Base-by-base conservation (phyloP, 1,140 invertebrate genomes). In the Aphidius gifuensis region DNA sequence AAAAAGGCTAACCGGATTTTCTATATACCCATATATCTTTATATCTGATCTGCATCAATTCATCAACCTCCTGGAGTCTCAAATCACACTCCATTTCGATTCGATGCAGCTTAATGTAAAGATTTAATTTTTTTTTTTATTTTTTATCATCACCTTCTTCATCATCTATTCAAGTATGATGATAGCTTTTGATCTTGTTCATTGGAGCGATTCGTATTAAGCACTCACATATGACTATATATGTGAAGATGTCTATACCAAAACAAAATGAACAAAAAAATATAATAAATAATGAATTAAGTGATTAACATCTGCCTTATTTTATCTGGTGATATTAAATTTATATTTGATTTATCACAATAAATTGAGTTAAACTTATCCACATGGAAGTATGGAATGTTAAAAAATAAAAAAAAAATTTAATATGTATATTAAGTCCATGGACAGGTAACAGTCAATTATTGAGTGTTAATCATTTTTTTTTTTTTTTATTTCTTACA, bases 1-100 rank as follows among this genome's bases (percentile, higher is more conserved):
- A 54, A 55, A 55, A 55, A 55, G 40, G 40, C 43, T 38, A 55
- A 55, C 53, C 53, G 53, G 53, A 55, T 55, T 55, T 55, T 55
- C 53, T 55, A 55, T 55, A 53, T 53, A 40, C 38, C 51, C 40
- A 55, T 40, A 42, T 55, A 38, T 55, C 43, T 55, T 40, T 40
- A 55, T 40, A 40, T 40, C 53, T 39, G 53, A 42, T 55, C 53
- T 55, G 53, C 53, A 55, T 55, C 53, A 55, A 55, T 55, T 55
- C 53, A 55, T 55, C 53, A 55, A 16, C 39, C 53, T 42, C 53
- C 40, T 40, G 53, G 40, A 55, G 53, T 55, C 39, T 43, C 53
- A 38, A 55, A 55, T 55, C 53, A 55, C 40, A 55, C 53, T 55
- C 40, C 53, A 55, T 55, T 55, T 16, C 40, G 9, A 55, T 55